Base-by-base conservation (phyloP, 1,140 invertebrate genomes). In the Delia radicum region DNA sequence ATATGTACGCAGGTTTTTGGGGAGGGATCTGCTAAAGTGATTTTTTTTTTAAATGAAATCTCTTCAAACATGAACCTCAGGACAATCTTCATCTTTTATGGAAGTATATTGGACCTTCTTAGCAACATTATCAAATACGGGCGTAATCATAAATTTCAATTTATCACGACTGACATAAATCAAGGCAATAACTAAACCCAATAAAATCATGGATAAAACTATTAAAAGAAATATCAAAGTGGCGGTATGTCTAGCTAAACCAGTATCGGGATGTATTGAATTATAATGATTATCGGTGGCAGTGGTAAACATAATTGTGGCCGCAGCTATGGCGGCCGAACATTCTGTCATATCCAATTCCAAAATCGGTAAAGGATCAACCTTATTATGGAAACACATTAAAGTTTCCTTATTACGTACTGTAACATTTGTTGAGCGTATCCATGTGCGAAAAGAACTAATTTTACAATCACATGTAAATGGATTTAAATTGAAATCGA, bases 31-130 rank as follows among this genome's bases (percentile, higher is more conserved):
- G 24, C 48, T 10, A 37, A 21, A 21, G 48, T 55, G 8, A 8
- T 21, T n/a, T 55, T 55, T 21, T n/a, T 33, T 33, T 24, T 62
- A 24, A n/a, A n/a, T n/a, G n/a, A 6, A n/a, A 18, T 1, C 65
- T 62, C 5, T 13, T 73, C 78, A 86, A 62, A 86, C 85, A 77
- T 86, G 84, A 63, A 86, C 86, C 77, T 87, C 87, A 63, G 86
- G 81, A 74, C 85, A 86, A 74, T 87, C 87, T 74, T 87, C 83
- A 79, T 87, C 86, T 82, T 89, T 89, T 67, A 94, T 93, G 21
- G 91, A 91, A 3, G 92, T 93, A 78, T 94, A 94, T 76, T 93
- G 91, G 21, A 93, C 92, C 81, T 92, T 92, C 82, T 91, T 89
- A 31, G 91, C 89, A 37, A 93, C 89, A 75, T 89, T 89, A 75